A percentile compares a stretch with the other conserved stretches of the same genome.
phyloP scores from a whole-genome alignment of 2,113 vertebrate species.

The Pterophyllum scalare region DNA sequence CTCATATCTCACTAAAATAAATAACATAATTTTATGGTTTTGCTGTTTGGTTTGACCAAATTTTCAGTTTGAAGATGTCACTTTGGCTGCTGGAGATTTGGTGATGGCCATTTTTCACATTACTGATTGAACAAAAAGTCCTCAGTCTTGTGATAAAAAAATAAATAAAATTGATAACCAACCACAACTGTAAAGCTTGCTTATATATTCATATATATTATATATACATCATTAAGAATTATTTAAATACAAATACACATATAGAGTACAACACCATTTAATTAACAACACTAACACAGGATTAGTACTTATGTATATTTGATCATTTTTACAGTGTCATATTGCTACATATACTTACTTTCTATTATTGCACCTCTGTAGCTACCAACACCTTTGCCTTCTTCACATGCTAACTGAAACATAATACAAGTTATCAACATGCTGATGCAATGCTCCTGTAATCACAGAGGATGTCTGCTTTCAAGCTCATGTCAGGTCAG shows the following conservation, averaged over 20 bases:
- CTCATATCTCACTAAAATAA: not conserved
- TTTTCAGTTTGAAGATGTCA: not conserved
- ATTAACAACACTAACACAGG: too few species aligned
- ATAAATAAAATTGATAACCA: not conserved
- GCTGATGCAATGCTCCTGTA: constrained; percentile 27
- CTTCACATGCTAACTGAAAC: not conserved
- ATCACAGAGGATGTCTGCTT: constrained; percentile 3
- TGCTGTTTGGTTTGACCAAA: not conserved
- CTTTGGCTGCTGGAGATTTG: not conserved
- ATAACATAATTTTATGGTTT: not conserved
- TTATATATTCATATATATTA: not conserved
- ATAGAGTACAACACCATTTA: too few species aligned
- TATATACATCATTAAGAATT: too few species aligned
- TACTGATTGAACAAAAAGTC: not conserved
- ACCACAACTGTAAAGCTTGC: not conserved
- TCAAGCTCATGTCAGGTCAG: constrained; percentile 13
- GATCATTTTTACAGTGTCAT: not conserved
- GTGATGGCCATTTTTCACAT: not conserved
- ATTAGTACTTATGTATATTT: not conserved
- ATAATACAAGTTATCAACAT: not conserved
- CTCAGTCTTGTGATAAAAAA: not conserved
- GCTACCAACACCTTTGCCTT: not conserved
- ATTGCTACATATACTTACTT: not conserved
- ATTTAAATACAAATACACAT: too few species aligned
- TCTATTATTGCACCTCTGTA: not conserved